Conservation (phyloP, 1,140 invertebrate genomes). For the Zaprionus ornatus region DNA sequence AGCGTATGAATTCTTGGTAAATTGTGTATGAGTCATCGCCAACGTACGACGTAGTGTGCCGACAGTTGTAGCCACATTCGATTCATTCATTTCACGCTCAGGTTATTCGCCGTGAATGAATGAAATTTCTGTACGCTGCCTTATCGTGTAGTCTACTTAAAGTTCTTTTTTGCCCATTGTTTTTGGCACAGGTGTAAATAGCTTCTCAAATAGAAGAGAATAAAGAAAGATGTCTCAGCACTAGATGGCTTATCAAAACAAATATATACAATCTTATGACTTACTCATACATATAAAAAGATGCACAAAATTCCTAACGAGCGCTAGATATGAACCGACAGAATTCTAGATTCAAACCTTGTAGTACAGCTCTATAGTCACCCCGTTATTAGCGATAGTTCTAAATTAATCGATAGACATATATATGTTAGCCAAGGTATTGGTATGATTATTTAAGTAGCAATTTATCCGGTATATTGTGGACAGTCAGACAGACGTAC, state of each 20-base stretch:
- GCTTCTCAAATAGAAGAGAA: conserved; percentile 17
- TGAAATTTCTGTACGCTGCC: conserved; percentile 7
- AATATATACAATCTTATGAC: not conserved
- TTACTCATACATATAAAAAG: too few species aligned
- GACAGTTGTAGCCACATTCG: conserved; percentile 57
- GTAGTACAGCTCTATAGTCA: too few species aligned
- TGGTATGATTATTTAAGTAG: too few species aligned
- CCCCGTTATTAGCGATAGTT: too few species aligned
- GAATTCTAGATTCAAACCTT: too few species aligned
- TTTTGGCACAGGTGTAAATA: conserved; percentile 13
- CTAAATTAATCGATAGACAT: too few species aligned
- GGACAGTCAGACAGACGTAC: too few species aligned
- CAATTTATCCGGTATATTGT: too few species aligned
- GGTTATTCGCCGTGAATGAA: conserved; percentile 56
- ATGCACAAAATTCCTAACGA: too few species aligned
- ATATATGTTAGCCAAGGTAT: too few species aligned
- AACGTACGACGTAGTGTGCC: conserved; percentile 3
- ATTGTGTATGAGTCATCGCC: conserved; percentile 69
- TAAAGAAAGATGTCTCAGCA: not conserved
- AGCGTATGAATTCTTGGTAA: conserved; percentile 75
- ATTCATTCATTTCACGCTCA: conserved; percentile 62
- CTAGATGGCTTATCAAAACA: not conserved
- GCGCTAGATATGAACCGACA: too few species aligned
- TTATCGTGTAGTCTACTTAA: conserved; percentile 38
- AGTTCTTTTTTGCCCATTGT: conserved; percentile 17